A percentile compares a stretch with the other conserved stretches of the same genome.
These are phyloP conservation scores for Nasonovia ribisnigri DNA, from an alignment of 2,888 invertebrate genomes.

Conservation along the genomic window DNA sequence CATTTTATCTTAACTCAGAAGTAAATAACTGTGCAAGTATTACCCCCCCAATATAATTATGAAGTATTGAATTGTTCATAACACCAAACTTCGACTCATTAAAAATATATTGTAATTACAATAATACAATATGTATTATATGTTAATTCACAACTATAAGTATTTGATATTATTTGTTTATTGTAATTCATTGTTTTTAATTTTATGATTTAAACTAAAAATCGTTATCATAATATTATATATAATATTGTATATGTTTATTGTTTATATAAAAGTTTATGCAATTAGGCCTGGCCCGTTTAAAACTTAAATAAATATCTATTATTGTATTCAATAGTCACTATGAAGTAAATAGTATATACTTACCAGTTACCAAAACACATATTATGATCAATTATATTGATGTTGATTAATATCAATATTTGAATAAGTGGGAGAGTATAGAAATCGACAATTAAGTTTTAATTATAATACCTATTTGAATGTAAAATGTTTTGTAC, in stretches of 20 bases:
- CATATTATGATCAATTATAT: neutral
- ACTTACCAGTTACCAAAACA: too few relatives aligned
- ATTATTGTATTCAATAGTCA: neutral
- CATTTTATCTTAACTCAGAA: conserved; percentile 7
- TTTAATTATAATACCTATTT: neutral
- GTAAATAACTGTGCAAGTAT: neutral
- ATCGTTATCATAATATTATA: neutral
- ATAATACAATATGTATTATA: neutral
- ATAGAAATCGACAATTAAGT: neutral
- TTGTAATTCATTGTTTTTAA: neutral
- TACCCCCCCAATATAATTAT: neutral
- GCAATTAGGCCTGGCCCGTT: conserved; percentile 9
- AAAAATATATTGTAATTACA: neutral
- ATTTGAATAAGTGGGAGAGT: neutral
- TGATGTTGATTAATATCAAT: neutral
- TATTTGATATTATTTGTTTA: neutral
- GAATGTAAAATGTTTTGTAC: neutral
- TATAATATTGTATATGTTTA: too few relatives aligned
- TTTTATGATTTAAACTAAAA: neutral
- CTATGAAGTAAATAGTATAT: neutral
- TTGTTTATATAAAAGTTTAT: too few relatives aligned
- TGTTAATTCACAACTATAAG: neutral
- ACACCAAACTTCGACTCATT: neutral
- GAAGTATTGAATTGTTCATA: neutral
- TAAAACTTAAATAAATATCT: neutral